These are phyloP conservation scores for Xenopus petersii DNA, from an alignment of 2,797 vertebrate genomes.

Conservation along the genomic window DNA sequence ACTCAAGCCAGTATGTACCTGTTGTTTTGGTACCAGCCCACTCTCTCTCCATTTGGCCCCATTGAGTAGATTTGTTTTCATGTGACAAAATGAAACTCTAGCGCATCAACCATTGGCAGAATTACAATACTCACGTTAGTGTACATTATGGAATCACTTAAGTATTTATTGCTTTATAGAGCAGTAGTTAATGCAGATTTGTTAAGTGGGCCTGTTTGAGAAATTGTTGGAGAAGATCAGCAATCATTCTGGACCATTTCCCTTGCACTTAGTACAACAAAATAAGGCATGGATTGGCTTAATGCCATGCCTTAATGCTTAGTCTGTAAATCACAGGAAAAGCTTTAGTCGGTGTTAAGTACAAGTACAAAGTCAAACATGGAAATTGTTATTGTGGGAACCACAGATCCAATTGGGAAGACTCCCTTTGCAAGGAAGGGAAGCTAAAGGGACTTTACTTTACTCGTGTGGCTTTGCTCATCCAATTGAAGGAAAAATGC, in stretches of 20 bases:
- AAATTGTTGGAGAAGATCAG: conserved; percentile 27
- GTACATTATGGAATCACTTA: conserved; percentile 15
- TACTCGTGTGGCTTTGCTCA: not conserved
- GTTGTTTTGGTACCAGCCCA: conserved; percentile 26
- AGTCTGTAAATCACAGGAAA: not conserved
- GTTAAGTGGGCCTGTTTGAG: conserved; percentile 8
- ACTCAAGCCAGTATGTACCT: not conserved
- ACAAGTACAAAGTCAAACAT: not conserved
- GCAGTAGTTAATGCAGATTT: conserved; percentile 13
- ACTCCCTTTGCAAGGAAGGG: not conserved
- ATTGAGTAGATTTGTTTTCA: conserved; percentile 8
- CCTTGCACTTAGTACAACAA: conserved; percentile 27
- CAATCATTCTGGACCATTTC: conserved; percentile 43
- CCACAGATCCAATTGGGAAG: not conserved
- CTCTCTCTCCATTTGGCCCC: conserved; percentile 13
- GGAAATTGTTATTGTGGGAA: no score
- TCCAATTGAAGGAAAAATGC: conserved; percentile 4
- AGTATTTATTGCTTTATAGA: conserved; percentile 40
- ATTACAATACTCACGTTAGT: conserved; percentile 2
- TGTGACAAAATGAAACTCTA: not conserved
- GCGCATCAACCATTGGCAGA: conserved; percentile 21
- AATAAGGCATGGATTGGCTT: conserved; percentile 25
- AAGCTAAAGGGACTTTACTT: not conserved
- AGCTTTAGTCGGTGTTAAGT: not conserved
- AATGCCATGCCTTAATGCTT: conserved; percentile 10